Evolutionary conservation across 2,888 invertebrate species (phyloP).

Genomic region (Lottia scabra): DNA sequence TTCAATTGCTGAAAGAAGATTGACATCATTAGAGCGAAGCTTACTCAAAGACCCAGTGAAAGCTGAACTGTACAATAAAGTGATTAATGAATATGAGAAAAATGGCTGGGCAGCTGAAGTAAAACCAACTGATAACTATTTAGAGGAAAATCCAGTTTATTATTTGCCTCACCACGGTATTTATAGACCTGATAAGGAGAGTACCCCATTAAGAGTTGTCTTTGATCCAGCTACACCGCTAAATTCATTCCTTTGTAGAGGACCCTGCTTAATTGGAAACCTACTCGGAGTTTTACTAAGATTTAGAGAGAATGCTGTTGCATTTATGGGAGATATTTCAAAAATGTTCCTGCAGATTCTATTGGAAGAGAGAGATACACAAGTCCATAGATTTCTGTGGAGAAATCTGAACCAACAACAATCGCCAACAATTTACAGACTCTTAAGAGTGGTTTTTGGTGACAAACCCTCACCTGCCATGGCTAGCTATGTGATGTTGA

Average conservation of each 20-base stretch:
- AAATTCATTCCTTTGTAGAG: constrained; percentile 4
- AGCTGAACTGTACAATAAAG: constrained; percentile 9
- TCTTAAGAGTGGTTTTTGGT: constrained; percentile 10
- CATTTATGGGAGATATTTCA: background rate
- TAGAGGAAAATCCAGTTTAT: background rate
- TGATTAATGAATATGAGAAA: constrained; percentile 3
- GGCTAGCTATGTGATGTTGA: constrained; percentile 12
- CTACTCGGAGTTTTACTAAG: constrained; percentile 8
- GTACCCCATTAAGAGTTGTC: constrained; percentile 15
- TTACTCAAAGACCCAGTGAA: constrained; percentile 6
- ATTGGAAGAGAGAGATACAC: background rate
- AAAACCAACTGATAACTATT: background rate
- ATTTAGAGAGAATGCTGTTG: constrained; percentile 4
- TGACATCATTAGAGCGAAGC: constrained; percentile 11
- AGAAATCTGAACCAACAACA: constrained; percentile 4
- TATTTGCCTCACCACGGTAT: constrained; percentile 23
- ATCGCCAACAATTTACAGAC: constrained; percentile 1
- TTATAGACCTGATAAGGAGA: constrained; percentile 16
- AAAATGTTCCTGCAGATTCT: background rate
- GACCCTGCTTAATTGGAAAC: constrained; percentile 7
- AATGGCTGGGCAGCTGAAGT: constrained; percentile 12
- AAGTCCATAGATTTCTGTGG: constrained; percentile 17
- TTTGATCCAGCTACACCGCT: constrained; percentile 17
- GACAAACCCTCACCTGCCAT: constrained; percentile 21
- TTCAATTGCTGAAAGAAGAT: constrained; percentile 7